Evolutionary conservation across 2,113 vertebrate genomes (phyloP).

Genomic region (Elgaria multicarinata): DNA sequence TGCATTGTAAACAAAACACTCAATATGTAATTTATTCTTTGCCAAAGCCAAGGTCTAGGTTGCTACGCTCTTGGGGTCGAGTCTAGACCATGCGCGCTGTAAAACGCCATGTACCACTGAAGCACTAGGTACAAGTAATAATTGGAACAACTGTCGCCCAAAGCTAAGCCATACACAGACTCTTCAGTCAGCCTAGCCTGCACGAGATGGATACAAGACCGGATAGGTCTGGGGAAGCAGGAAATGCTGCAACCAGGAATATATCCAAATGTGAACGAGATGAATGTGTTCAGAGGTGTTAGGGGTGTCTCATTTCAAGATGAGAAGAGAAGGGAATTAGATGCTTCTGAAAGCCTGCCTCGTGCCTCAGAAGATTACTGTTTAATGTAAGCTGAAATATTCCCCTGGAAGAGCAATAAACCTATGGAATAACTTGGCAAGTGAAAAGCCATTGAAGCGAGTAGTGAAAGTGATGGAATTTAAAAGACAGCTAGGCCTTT

Average conservation of each 20-base stretch:
- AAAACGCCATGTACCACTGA: background rate
- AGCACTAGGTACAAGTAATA: background rate
- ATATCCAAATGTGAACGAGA: background rate
- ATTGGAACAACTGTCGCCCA: constrained; percentile 7
- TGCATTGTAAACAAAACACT: background rate
- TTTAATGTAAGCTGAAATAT: background rate
- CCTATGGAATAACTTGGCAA: background rate
- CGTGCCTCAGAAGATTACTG: background rate
- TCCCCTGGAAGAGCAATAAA: constrained; percentile 22
- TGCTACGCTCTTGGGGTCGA: background rate
- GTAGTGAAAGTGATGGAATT: constrained; percentile 22
- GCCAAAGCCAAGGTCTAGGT: background rate
- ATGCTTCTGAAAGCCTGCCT: background rate
- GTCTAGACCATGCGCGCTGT: background rate
- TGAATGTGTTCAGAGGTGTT: background rate
- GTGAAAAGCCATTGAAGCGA: constrained; percentile 46
- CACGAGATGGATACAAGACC: background rate
- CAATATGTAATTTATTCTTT: background rate
- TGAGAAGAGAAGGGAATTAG: background rate
- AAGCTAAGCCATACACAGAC: background rate
- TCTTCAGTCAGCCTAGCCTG: background rate
- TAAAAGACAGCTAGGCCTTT: constrained; percentile 48
- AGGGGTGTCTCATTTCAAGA: background rate
- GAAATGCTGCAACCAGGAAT: background rate
- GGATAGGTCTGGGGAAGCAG: background rate